phyloP scores from a whole-genome alignment of 2,888 invertebrate species.

The Stictocephala bisonia region DNA sequence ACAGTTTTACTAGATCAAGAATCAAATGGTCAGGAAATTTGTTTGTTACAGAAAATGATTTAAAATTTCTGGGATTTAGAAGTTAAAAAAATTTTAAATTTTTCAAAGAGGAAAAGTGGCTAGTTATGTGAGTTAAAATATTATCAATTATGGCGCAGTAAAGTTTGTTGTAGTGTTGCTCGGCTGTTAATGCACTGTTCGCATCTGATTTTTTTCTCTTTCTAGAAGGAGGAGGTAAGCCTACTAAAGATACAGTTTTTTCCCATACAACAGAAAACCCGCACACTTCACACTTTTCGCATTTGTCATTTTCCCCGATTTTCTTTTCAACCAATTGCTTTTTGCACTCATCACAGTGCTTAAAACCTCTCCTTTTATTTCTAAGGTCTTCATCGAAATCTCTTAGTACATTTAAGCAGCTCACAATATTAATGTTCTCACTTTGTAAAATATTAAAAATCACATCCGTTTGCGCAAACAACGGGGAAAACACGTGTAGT shows the following conservation, averaged over 20 bases:
- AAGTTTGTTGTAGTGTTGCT: not conserved
- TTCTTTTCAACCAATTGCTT: no score
- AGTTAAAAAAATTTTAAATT: not conserved
- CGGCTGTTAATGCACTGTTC: not conserved
- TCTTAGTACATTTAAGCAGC: slow-evolving; percentile 9
- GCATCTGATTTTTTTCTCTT: not conserved
- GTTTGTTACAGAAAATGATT: slow-evolving; percentile 17
- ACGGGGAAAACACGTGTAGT: no score
- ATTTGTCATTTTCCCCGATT: slow-evolving; percentile 8
- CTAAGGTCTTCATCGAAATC: slow-evolving; percentile 14
- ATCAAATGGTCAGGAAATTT: slow-evolving; percentile 13
- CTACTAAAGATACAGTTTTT: not conserved
- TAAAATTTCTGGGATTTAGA: slow-evolving; percentile 6
- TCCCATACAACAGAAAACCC: slow-evolving; percentile 15
- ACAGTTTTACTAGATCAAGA: not conserved
- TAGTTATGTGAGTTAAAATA: slow-evolving; percentile 5
- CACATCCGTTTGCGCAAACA: no score
- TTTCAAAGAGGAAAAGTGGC: not conserved
- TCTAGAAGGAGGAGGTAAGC: slow-evolving; percentile 3
- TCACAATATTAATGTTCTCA: no score
- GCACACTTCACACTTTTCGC: not conserved
- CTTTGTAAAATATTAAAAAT: no score
- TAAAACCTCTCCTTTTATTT: slow-evolving; percentile 22
- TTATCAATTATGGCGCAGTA: slow-evolving; percentile 15
- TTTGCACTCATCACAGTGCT: slow-evolving; percentile 6